Percentiles rank a stretch among this genome's conserved stretches.
phyloP scores from a whole-genome alignment of 2,797 vertebrate species.

The Tadarida brasiliensis region DNA sequence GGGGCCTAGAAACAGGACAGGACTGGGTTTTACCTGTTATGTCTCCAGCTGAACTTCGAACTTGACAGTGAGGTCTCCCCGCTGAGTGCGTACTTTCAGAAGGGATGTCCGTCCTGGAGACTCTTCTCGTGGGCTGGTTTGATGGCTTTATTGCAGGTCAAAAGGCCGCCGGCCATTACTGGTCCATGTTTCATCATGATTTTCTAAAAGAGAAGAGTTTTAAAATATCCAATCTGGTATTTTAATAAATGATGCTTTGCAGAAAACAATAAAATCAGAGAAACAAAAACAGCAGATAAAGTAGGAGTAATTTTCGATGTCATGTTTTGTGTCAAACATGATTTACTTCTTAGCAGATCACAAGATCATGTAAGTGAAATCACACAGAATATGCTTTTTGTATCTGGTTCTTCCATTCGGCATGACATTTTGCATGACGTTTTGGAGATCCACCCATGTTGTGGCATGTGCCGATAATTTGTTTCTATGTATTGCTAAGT shows the following conservation, averaged over 20 bases:
- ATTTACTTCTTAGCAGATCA: neutral
- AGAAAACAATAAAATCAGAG: neutral
- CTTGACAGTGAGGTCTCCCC: conserved; percentile 94
- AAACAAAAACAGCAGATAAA: neutral
- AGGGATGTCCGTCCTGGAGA: conserved; percentile 91
- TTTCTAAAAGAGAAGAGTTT: neutral
- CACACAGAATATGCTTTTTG: neutral
- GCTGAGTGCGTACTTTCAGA: conserved; percentile 92
- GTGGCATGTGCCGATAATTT: neutral
- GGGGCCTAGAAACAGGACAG: conserved; percentile 92
- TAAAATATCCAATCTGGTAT: neutral
- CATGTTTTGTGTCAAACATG: neutral
- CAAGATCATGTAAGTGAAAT: neutral
- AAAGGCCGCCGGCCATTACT: conserved; percentile 89
- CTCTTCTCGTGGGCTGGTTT: conserved; percentile 93
- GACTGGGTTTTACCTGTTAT: conserved; percentile 92
- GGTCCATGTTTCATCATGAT: neutral
- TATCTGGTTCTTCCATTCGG: neutral
- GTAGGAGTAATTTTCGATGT: neutral
- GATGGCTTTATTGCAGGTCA: conserved; percentile 94
- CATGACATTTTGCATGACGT: neutral
- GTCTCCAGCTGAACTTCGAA: conserved; percentile 95
- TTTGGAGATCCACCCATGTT: neutral
- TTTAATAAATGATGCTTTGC: neutral
- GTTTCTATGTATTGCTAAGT: neutral